phyloP scores from a whole-genome alignment of 2,888 invertebrate genomes.

The Netelia melanura region DNA sequence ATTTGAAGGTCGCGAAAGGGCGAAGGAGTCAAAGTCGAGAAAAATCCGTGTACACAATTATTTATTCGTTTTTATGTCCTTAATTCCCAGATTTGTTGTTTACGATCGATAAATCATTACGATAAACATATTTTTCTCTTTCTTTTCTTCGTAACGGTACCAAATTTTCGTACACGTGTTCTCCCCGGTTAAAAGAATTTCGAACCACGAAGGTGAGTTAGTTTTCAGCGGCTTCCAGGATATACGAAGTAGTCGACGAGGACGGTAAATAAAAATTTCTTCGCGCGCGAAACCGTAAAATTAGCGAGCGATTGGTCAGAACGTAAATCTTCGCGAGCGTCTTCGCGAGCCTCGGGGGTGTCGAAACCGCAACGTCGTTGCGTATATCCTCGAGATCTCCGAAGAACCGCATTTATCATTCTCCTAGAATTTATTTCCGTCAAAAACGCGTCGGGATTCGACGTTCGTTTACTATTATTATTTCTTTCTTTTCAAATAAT shows the following conservation, averaged over 20 bases:
- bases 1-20: slow-evolving; percentile 7
- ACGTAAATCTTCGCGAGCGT: slow-evolving; percentile 56
- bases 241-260: slow-evolving; percentile 35
- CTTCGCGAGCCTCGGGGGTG: slow-evolving; percentile 39
- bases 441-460: background rate
- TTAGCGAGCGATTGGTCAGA: slow-evolving; percentile 59
- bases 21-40: slow-evolving; percentile 26
- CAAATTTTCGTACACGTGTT: slow-evolving; percentile 22
- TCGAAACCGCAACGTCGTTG: slow-evolving; percentile 58
- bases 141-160: slow-evolving; percentile 12
- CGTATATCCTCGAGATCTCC: slow-evolving; percentile 27
- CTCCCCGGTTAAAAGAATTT: background rate
- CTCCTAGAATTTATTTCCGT: background rate
- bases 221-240: background rate
- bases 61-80: slow-evolving; percentile 10
- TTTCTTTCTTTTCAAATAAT: background rate
- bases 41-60: background rate
- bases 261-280: slow-evolving; percentile 60
- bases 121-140: background rate
- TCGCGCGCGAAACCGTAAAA: slow-evolving; percentile 59
- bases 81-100: background rate
- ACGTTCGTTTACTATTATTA: background rate
- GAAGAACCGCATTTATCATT: slow-evolving; percentile 27
- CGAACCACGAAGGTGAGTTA: slow-evolving; percentile 18
- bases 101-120: background rate